phyloP scores from a whole-genome alignment of 2,797 vertebrate species.

The Ctenochaetus hawaiiensis region DNA sequence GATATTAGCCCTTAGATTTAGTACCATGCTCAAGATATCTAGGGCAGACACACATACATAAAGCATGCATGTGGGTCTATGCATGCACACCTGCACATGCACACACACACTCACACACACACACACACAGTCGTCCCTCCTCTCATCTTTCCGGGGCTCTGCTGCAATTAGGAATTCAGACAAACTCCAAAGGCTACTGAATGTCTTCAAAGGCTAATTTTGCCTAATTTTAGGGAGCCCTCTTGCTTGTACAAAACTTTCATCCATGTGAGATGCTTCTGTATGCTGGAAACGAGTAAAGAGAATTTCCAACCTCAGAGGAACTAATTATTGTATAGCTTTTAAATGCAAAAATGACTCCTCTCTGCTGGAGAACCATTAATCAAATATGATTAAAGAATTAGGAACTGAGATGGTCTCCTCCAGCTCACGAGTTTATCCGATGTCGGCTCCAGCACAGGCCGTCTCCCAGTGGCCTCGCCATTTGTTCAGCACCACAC shows the following conservation, averaged over 20 bases:
- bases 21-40: slow-evolving; percentile 75
- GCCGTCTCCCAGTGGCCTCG: slow-evolving; percentile 45
- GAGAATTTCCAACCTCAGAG: slow-evolving; percentile 82
- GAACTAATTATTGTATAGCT: slow-evolving; percentile 86
- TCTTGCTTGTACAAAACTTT: slow-evolving; percentile 74
- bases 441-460: slow-evolving; percentile 52
- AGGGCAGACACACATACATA: slow-evolving; percentile 67
- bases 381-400: slow-evolving; percentile 86
- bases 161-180: slow-evolving; percentile 73
- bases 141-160: slow-evolving; percentile 65
- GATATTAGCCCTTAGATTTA: slow-evolving; percentile 71
- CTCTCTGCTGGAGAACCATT: slow-evolving; percentile 70
- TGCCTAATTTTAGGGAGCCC: slow-evolving; percentile 77
- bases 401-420: slow-evolving; percentile 68
- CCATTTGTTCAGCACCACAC: slow-evolving; percentile 51
- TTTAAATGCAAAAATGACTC: slow-evolving; percentile 79
- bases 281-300: slow-evolving; percentile 69
- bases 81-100: slow-evolving; percentile 74
- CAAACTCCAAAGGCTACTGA: slow-evolving; percentile 73
- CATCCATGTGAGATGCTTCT: slow-evolving; percentile 70
- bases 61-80: slow-evolving; percentile 69
- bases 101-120: slow-evolving; percentile 35
- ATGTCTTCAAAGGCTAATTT: slow-evolving; percentile 86
- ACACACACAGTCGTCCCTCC: slow-evolving; percentile 42
- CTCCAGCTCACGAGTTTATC: slow-evolving; percentile 54